Base-by-base conservation (phyloP, 2,113 vertebrate species). In the Corythoichthys intestinalis region DNA sequence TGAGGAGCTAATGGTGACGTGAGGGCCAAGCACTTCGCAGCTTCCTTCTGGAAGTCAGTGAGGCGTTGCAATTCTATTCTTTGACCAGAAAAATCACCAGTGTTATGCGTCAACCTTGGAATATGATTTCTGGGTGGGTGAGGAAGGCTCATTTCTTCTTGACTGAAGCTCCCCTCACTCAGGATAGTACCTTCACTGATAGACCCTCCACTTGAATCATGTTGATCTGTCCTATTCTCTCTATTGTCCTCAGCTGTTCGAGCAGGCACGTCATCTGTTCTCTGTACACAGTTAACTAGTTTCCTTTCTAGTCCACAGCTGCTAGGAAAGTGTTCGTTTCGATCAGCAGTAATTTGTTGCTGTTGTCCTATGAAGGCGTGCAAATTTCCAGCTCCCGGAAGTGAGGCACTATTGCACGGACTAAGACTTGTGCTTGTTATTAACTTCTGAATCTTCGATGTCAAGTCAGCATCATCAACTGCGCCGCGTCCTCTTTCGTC, bases 111-210 rank as follows among this genome's bases (percentile, higher is more conserved):
- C 64, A 87, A 77, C 67, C 83, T 90, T 61, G 89, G 66, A n/a
- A 46, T 35, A 66, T 8, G 54, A 67, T 15, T 78, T 77, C 5
- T 65, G 48, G 66, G 60, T 3, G 17, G 71, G 1, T 34, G 77
- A 49, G 71, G 72, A 34, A 80, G 79, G 58, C 69, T 88, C 1
- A 81, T 87, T 6, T 93, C 94, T 8, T 85, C 84, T 62, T 96
- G 95, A 12, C 93, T 94, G 48, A 95, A 84, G 85, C 91, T 94
- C 8, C 86, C 93, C 0, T 98, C 97, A 68, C 95, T 98, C 72
- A 94, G 82, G 62, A 98, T 86, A 37, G 93, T 93, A 3, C 95
- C 96, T 81, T 98, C 95, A 0, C 96, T 98, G 83, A 98, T 94
- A 62, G 96, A 96, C 49, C 93, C 93, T 0, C 81, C 91, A 70